Percentiles rank a stretch among this genome's conserved stretches.
phyloP scores from a whole-genome alignment of 2,113 vertebrate genomes.

The Centrocercus urophasianus region DNA sequence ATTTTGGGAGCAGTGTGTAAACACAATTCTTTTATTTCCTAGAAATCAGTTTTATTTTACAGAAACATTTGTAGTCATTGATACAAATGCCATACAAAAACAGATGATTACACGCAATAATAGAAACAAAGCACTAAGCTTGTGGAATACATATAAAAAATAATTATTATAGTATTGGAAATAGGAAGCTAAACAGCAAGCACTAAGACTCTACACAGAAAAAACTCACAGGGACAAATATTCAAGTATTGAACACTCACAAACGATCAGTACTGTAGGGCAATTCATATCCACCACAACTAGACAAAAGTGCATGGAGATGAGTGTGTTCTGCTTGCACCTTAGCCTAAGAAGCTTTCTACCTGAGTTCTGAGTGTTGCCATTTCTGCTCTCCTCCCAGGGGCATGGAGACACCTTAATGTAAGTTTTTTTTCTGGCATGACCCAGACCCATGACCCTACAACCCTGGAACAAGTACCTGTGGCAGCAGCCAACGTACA shows the following conservation, averaged over 20 bases:
- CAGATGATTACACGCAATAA: neutral
- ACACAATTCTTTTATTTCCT: neutral
- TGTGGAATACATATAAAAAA: neutral
- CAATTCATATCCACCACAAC: neutral
- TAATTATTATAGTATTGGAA: neutral
- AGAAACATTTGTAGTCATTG: neutral
- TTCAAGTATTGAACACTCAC: neutral
- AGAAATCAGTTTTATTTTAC: conserved; percentile 4
- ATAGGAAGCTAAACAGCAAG: neutral
- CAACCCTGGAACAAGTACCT: neutral
- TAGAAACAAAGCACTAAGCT: neutral
- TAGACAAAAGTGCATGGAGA: neutral
- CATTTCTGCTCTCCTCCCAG: neutral
- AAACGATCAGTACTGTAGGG: neutral
- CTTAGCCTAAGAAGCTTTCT: neutral
- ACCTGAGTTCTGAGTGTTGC: neutral
- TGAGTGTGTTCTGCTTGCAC: neutral
- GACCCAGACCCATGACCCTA: neutral
- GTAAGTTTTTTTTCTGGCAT: neutral
- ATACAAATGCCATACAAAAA: neutral
- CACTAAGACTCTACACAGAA: neutral
- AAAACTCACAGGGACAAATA: neutral
- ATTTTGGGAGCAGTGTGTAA: neutral
- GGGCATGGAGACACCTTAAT: accelerated
- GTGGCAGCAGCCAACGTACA: neutral